These are phyloP conservation scores for Dicrostonyx torquatus DNA, from an alignment of 2,797 vertebrate species.

Conservation along the genomic window DNA sequence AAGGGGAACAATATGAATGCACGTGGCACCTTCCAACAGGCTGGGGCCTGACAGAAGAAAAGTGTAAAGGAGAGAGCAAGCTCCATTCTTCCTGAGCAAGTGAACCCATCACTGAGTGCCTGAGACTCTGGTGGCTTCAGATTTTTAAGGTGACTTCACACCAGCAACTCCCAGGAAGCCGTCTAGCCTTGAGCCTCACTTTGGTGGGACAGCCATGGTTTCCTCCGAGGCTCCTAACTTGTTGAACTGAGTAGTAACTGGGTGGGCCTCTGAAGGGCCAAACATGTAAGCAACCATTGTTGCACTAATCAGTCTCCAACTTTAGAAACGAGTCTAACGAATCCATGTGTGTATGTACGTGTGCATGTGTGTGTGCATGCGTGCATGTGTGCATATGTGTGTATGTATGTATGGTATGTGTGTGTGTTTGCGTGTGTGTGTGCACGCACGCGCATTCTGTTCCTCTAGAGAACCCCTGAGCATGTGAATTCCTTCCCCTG, in stretches of 20 bases:
- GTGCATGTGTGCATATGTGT: neutral
- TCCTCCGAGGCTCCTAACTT: neutral
- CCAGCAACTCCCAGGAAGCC: neutral
- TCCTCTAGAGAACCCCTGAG: neutral
- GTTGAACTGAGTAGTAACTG: neutral
- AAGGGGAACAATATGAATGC: neutral
- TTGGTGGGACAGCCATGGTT: neutral
- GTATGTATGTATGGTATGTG: neutral
- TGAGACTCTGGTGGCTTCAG: neutral
- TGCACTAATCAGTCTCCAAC: neutral
- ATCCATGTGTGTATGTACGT: rapidly evolving
- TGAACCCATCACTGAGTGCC: too few relatives aligned
- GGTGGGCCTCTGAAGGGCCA: neutral
- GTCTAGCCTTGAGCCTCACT: neutral
- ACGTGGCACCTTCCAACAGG: neutral
- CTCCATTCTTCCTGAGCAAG: neutral
- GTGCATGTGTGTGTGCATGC: too few relatives aligned
- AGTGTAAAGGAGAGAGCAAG: neutral
- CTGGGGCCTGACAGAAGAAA: neutral
- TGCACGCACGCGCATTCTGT: neutral
- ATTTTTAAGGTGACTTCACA: neutral
- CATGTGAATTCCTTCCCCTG: neutral
- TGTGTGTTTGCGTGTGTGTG: too few relatives aligned
- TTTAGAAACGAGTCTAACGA: neutral
- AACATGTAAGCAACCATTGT: neutral